phyloP scores from a whole-genome alignment of 2,888 invertebrate species.

The Leuctra nigra region DNA sequence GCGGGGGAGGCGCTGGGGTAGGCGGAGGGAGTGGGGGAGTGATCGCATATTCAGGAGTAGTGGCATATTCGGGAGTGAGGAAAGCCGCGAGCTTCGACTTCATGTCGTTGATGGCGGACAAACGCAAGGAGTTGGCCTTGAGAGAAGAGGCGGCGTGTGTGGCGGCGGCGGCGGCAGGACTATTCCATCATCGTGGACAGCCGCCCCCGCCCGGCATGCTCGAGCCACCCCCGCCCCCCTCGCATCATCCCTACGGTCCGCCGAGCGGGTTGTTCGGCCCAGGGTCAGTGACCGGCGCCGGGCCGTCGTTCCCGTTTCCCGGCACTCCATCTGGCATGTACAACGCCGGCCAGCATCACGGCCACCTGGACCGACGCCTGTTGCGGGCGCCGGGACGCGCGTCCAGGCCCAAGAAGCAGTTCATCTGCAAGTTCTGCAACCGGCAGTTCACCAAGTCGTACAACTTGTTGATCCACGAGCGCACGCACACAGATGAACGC shows the following conservation, averaged over 20 bases:
- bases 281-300: conserved; percentile 40
- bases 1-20: not conserved
- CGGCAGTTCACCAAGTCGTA: conserved; percentile 98
- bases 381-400: conserved; percentile 43
- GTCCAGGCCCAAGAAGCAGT: conserved; percentile 92
- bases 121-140: conserved; percentile 72
- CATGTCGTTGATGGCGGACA: conserved; percentile 88
- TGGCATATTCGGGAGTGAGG: conserved; percentile 23
- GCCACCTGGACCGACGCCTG: conserved; percentile 68
- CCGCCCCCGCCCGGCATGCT: conserved; percentile 28
- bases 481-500: conserved; percentile 95
- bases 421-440: conserved; percentile 97
- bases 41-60: conserved; percentile 5
- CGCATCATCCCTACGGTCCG: conserved; percentile 40
- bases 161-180: conserved; percentile 42
- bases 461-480: conserved; percentile 93
- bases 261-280: conserved; percentile 40
- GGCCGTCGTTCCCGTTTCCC: conserved; percentile 36
- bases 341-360: conserved; percentile 35
- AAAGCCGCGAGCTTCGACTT: conserved; percentile 53
- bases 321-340: conserved; percentile 34
- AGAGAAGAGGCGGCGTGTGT: conserved; percentile 58
- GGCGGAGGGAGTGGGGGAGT: conserved; percentile 1
- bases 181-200: conserved; percentile 49
- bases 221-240: conserved; percentile 23